Percentiles rank a stretch among this genome's conserved stretches.
Conservation (phyloP, 2,797 vertebrate species). For the Rhinichthys osculus region DNA sequence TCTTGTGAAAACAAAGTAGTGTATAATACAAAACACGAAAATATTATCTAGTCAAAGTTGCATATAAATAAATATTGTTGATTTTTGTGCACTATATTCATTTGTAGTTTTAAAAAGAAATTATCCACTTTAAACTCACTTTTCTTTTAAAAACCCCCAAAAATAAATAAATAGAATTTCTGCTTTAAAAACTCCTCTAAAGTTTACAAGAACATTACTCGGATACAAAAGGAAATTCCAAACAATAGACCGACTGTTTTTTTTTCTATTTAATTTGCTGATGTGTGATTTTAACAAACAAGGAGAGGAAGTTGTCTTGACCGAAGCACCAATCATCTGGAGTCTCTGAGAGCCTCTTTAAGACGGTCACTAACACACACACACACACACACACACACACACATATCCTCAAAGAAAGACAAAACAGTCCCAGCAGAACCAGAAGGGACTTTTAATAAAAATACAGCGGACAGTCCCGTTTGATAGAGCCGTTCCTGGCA, state of each 20-base stretch:
- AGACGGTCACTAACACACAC: neutral
- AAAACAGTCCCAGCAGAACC: neutral
- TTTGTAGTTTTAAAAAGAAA: neutral
- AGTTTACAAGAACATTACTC: neutral
- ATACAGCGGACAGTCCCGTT: neutral
- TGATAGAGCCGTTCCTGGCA: neutral
- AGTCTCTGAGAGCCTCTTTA: neutral
- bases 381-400: neutral
- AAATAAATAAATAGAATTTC: neutral
- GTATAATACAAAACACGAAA: neutral
- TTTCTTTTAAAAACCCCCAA: no score
- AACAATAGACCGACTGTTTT: neutral
- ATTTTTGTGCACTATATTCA: neutral
- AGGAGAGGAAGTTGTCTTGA: constrained; percentile 2
- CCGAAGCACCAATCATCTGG: neutral
- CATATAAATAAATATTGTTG: neutral
- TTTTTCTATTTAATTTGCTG: constrained; percentile 6
- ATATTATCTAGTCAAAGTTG: neutral
- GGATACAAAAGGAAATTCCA: neutral
- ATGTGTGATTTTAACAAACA: neutral
- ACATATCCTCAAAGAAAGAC: neutral
- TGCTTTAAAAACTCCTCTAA: neutral
- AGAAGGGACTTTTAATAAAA: neutral
- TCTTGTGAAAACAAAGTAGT: neutral
- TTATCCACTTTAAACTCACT: no score